Base-by-base conservation (phyloP, 1,140 invertebrate species). In the Drosophila nigrodunni region DNA sequence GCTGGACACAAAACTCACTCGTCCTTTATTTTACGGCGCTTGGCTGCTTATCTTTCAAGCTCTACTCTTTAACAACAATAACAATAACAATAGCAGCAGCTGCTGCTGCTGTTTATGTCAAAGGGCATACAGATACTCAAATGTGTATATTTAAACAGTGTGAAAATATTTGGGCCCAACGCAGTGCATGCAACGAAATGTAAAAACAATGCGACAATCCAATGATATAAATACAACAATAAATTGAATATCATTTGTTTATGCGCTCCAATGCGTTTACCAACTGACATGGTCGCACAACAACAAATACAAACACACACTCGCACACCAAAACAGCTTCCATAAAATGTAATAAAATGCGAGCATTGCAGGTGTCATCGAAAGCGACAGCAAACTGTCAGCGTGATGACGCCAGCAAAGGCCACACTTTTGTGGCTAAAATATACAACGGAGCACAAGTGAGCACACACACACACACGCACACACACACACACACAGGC, bases 231-330 rank as follows among this genome's bases (percentile, higher is more conserved):
- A 66, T 66, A 86, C 78, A 83, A 88, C 78, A 83, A 88, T 89
- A 88, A 88, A 88, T 88, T 88, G 83, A 88, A 88, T 80, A 88
- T 88, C 83, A 88, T 88, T 88, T 88, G 83, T 80, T 87, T 83
- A 83, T 87, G 78, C 83, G 85, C 64, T 80, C 77, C 83, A 73
- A 71, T 88, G 83, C 83, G 49, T 80, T 87, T 78, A 72, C 76
- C 82, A 77, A 89, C 77, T 80, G 83, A 83, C 83, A 87, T 67
- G n/a, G 61, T 64, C 50, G 59, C 50, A 71, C 74, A 80, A 67
- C 60, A 83, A 61, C 39, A 57, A 60, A 5, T 35, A 49, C 39
- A 35, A 35, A 50, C 49, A 55, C 25, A 44, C 15, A 55, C 15
- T 44, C 25, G 6, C 41, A 67, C 37, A 72, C 44, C 39, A 44